Conservation (phyloP, 2,113 vertebrate species). For the Alligator mississippiensis region DNA sequence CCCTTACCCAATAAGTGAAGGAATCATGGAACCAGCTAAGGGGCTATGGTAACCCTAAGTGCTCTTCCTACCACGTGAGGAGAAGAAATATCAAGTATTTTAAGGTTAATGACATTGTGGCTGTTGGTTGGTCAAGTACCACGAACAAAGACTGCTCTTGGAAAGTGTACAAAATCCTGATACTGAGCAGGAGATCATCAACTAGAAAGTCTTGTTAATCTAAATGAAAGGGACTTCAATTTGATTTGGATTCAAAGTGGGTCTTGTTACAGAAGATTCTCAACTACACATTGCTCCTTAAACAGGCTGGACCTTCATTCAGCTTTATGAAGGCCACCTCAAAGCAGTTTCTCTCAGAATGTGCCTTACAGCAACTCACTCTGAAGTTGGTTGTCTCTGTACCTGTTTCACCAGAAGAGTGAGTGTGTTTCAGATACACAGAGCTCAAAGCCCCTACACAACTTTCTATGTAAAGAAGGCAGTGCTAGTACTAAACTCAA, state of each 20-base stretch:
- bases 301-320: not conserved
- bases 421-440: not conserved
- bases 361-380: not conserved
- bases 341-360: not conserved
- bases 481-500: not conserved
- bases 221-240: not conserved
- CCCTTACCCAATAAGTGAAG: fast-evolving
- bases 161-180: not conserved
- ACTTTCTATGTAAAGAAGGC: not conserved
- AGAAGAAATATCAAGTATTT: not conserved
- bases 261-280: not conserved
- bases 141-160: not conserved
- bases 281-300: not conserved
- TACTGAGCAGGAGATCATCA: not conserved
- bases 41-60: not conserved
- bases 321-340: not conserved
- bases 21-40: not conserved
- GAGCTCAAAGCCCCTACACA: not conserved
- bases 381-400: not conserved
- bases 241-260: not conserved
- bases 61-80: not conserved
- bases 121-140: not conserved
- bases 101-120: not conserved
- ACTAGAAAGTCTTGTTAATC: not conserved
- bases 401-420: not conserved